These are phyloP conservation scores for Eriocheir sinensis DNA, from an alignment of 1,140 invertebrate genomes.

Conservation along the genomic window DNA sequence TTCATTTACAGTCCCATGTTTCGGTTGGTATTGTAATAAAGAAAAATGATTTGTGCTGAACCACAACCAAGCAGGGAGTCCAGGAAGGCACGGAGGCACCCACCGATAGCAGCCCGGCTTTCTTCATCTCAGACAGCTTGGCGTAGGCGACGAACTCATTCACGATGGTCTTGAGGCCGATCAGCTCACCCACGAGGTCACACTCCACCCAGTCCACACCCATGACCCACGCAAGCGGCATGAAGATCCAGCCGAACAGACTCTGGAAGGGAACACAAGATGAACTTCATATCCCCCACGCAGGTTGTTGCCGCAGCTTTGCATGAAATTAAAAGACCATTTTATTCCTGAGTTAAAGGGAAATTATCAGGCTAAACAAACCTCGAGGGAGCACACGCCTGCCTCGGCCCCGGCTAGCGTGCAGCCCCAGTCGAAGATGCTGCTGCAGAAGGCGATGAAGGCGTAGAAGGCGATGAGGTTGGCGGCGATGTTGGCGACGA, in stretches of 20 bases:
- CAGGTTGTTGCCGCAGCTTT: neutral
- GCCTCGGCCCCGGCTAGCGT: slow-evolving; percentile 86
- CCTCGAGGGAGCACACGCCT: slow-evolving; percentile 81
- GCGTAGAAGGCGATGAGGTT: slow-evolving; percentile 96
- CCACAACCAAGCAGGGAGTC: neutral
- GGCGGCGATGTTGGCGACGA: slow-evolving; percentile 93
- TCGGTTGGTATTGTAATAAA: too few relatives aligned
- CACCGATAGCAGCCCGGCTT: slow-evolving; percentile 85
- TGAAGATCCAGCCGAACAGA: slow-evolving; percentile 89
- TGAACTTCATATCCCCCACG: too few relatives aligned
- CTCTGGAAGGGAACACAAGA: slow-evolving; percentile 3
- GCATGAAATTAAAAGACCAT: too few relatives aligned
- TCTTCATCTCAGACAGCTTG: slow-evolving; percentile 87
- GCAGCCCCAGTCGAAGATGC: slow-evolving; percentile 89
- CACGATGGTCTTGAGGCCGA: slow-evolving; percentile 94
- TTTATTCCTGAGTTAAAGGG: too few relatives aligned
- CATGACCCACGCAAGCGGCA: slow-evolving; percentile 91
- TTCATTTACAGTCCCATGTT: too few relatives aligned
- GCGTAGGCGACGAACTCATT: slow-evolving; percentile 97
- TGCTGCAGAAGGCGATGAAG: slow-evolving; percentile 82
- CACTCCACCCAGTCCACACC: slow-evolving; percentile 91
- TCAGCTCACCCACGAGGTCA: slow-evolving; percentile 89
- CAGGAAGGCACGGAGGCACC: slow-evolving; percentile 79
- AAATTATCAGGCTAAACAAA: too few relatives aligned
- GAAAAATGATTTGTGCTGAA: neutral